Evolutionary conservation across 2,888 invertebrate species (phyloP).

Genomic region (Cenopis cana): DNA sequence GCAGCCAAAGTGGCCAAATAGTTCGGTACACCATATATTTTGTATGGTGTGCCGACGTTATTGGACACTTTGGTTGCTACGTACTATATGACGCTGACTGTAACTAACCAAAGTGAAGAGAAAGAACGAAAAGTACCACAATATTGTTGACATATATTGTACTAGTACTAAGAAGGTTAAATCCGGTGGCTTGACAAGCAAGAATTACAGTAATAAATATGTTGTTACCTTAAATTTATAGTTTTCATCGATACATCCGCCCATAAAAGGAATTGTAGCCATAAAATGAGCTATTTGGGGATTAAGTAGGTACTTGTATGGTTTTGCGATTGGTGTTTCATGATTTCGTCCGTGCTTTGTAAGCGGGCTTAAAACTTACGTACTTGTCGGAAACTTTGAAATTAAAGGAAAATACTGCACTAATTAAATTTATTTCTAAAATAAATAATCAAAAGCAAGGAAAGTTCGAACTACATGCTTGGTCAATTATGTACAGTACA

Average conservation of each 20-base stretch:
- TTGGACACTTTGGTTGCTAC: too few species aligned
- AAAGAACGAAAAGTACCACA: too few species aligned
- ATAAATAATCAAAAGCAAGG: too few species aligned
- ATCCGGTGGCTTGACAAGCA: not conserved
- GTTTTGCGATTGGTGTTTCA: constrained; percentile 1
- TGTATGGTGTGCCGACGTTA: too few species aligned
- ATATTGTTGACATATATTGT: too few species aligned
- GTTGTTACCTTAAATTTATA: constrained; percentile 17
- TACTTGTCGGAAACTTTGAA: not conserved
- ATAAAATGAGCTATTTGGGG: constrained; percentile 2
- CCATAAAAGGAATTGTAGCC: constrained; percentile 18
- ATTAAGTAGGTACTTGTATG: not conserved
- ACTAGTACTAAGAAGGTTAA: not conserved
- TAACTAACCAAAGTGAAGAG: too few species aligned
- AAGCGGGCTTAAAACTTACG: not conserved
- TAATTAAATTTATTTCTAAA: too few species aligned
- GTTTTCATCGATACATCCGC: constrained; percentile 26
- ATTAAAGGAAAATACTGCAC: not conserved
- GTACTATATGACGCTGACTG: too few species aligned
- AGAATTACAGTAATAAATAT: constrained; percentile 8
- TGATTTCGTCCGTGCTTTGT: not conserved
- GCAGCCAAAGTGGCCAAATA: too few species aligned
- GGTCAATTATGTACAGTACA: too few species aligned
- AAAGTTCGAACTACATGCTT: too few species aligned
- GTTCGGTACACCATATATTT: too few species aligned